Conservation (phyloP, 1,140 invertebrate species). For the Drosophila bifasciata region DNA sequence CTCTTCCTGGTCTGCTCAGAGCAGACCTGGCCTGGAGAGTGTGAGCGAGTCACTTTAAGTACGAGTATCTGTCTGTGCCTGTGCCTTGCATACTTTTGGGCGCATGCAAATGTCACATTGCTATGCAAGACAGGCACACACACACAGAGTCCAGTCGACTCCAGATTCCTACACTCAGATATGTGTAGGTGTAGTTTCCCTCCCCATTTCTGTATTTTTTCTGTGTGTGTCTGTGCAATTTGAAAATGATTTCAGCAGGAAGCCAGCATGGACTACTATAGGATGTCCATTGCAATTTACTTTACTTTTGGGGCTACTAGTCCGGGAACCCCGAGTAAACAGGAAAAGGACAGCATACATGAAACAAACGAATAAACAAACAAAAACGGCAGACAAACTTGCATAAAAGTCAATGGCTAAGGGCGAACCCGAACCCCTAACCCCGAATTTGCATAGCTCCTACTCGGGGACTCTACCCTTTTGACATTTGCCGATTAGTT, state of each 20-base stretch:
- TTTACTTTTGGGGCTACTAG: slow-evolving; percentile 56
- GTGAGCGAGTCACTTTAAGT: slow-evolving; percentile 45
- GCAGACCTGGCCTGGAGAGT: neutral
- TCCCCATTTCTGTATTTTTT: slow-evolving; percentile 33
- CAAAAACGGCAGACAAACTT: slow-evolving; percentile 37
- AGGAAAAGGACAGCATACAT: slow-evolving; percentile 57
- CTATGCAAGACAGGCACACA: slow-evolving; percentile 38
- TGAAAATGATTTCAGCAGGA: slow-evolving; percentile 74
- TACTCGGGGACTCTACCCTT: slow-evolving; percentile 4
- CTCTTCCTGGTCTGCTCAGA: neutral
- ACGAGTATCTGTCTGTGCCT: slow-evolving; percentile 21
- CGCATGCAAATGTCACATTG: slow-evolving; percentile 77
- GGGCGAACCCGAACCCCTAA: slow-evolving; percentile 19
- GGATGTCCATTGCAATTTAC: slow-evolving; percentile 70
- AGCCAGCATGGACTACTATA: slow-evolving; percentile 43
- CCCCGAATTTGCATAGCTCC: neutral
- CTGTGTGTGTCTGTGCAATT: slow-evolving; percentile 50
- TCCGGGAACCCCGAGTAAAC: slow-evolving; percentile 42
- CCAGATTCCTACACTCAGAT: slow-evolving; percentile 27
- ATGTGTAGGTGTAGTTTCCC: slow-evolving; percentile 36
- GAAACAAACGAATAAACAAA: slow-evolving; percentile 1
- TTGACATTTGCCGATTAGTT: slow-evolving; percentile 17
- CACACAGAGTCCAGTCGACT: slow-evolving; percentile 6
- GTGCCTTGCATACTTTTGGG: slow-evolving; percentile 67
- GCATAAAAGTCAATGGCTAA: slow-evolving; percentile 45